phyloP scores from a whole-genome alignment of 2,113 vertebrate genomes.

The Clarias magur region DNA sequence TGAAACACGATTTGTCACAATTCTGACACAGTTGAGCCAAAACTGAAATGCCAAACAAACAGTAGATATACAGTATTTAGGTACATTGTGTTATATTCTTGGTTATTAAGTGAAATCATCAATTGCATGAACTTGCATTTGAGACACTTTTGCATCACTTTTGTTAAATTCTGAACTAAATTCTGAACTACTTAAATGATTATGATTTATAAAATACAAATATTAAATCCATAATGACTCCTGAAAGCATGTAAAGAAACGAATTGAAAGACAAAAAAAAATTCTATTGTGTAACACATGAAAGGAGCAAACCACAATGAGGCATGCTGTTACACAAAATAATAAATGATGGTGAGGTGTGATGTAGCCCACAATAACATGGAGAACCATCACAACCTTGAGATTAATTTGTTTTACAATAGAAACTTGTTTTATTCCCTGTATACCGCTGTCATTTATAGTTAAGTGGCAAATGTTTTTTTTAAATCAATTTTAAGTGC shows the following conservation, averaged over 20 bases:
- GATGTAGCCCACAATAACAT: neutral
- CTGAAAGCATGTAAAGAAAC: neutral
- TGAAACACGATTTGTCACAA: neutral
- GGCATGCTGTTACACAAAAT: neutral
- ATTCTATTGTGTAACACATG: neutral
- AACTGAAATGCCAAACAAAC: neutral
- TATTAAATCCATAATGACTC: neutral
- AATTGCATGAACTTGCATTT: neutral
- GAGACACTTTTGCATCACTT: neutral
- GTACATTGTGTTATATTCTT: neutral
- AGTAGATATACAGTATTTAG: neutral
- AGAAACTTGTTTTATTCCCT: neutral
- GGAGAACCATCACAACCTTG: neutral
- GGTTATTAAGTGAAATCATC: neutral
- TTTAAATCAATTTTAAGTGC: neutral
- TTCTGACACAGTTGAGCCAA: neutral
- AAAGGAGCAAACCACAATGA: neutral
- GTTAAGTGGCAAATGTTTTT: neutral
- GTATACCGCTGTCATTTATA: neutral
- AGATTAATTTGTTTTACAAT: neutral
- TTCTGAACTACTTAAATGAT: no score
- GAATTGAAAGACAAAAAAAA: neutral
- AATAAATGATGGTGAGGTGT: neutral
- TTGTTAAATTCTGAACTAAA: no score
- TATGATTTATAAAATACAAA: neutral